These are phyloP conservation scores for Catostylus mosaicus DNA, from an alignment of 30 jellyfish, hydroid and myxozoan genomes.

Conservation along the genomic window DNA sequence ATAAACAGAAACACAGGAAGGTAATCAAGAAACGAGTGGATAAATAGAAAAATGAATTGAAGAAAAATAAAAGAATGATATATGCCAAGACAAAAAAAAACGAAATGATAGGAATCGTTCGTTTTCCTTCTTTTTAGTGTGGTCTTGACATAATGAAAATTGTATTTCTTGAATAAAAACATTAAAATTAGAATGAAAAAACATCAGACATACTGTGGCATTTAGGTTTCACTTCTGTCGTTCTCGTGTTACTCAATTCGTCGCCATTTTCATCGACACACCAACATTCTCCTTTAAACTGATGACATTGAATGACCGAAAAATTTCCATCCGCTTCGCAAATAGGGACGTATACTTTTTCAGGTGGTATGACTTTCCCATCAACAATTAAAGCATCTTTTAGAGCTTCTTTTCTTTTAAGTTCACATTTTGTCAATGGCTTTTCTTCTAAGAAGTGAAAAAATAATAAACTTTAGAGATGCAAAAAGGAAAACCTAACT, in stretches of 20 bases:
- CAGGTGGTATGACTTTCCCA: conserved; percentile 49
- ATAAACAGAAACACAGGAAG: too few species aligned
- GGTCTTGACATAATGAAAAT: too few species aligned
- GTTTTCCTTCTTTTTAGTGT: too few species aligned
- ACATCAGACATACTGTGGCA: conserved; percentile 11
- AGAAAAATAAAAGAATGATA: too few species aligned
- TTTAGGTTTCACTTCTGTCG: conserved; percentile 16
- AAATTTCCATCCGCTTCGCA: conserved; percentile 75
- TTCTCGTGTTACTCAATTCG: conserved; percentile 53
- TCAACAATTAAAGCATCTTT: conserved; percentile 24
- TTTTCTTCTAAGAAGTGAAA: conserved; percentile 13
- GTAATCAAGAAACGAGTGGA: too few species aligned
- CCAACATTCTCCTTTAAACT: conserved; percentile 75
- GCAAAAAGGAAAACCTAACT: too few species aligned
- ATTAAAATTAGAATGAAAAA: too few species aligned
- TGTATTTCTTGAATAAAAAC: too few species aligned
- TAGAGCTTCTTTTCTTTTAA: conserved; percentile 28
- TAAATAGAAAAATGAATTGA: too few species aligned
- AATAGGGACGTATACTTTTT: conserved; percentile 58
- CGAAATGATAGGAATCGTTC: too few species aligned
- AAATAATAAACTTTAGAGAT: too few species aligned
- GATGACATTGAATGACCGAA: conserved; percentile 64
- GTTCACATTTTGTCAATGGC: conserved; percentile 32
- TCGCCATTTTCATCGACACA: conserved; percentile 77
- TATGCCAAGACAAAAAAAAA: too few species aligned